A percentile compares a stretch with the other conserved stretches of the same genome.
Conservation (phyloP, 1,140 invertebrate species). For the Eurosta solidaginis region DNA sequence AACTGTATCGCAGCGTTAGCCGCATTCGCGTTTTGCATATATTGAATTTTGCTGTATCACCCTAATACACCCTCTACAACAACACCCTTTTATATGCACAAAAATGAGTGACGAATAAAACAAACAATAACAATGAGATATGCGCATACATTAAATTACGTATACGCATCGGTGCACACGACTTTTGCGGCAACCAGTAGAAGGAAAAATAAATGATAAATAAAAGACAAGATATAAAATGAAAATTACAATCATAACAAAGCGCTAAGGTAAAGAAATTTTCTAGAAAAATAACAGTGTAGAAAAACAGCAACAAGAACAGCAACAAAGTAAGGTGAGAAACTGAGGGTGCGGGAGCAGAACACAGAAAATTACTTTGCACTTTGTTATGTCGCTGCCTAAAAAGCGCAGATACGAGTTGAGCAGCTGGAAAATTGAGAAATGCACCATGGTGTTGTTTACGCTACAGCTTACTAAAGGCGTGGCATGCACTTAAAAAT, state of each 20-base stretch:
- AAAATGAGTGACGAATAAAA: constrained; percentile 4
- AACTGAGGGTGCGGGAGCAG: too few species aligned
- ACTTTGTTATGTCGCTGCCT: background rate
- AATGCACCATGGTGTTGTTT: background rate
- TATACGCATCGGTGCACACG: background rate
- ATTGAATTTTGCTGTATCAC: too few species aligned
- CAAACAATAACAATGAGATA: background rate
- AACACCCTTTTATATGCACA: too few species aligned
- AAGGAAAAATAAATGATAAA: constrained; percentile 15
- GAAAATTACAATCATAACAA: background rate
- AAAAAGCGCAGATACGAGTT: background rate
- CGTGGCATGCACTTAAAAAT: background rate
- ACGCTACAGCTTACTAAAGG: background rate
- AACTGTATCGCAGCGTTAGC: too few species aligned
- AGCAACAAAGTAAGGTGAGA: background rate
- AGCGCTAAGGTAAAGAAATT: background rate
- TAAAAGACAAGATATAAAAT: background rate
- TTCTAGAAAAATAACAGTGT: background rate
- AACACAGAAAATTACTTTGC: constrained; percentile 19
- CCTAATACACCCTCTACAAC: too few species aligned
- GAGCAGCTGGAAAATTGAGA: background rate
- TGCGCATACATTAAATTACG: constrained; percentile 5
- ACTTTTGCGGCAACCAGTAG: background rate
- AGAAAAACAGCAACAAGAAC: background rate
- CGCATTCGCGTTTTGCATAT: too few species aligned